Conservation (phyloP, 1,140 invertebrate genomes). For the Megathymus violae region DNA sequence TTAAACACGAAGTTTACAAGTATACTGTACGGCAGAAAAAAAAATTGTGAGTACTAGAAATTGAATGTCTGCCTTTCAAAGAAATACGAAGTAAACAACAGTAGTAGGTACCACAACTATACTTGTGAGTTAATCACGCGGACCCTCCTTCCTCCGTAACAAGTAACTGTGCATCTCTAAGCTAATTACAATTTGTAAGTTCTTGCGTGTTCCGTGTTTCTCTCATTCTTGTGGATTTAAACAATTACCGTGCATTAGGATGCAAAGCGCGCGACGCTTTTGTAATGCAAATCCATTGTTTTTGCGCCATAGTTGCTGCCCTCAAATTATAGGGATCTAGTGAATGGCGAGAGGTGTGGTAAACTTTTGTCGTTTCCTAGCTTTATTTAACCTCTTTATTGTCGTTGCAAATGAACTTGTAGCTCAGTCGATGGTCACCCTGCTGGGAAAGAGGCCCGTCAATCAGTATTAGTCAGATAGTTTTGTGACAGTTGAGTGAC, state of each 20-base stretch:
- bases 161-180: neutral
- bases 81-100: neutral
- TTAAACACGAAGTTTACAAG: no score
- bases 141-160: neutral
- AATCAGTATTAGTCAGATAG: no score
- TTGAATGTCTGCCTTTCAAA: neutral
- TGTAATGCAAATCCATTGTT: constrained; percentile 60
- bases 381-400: no score
- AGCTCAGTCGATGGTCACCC: no score
- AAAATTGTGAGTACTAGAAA: no score
- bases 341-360: neutral
- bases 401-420: no score
- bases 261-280: constrained; percentile 47
- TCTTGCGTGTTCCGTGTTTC: constrained; percentile 26
- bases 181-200: constrained; percentile 1
- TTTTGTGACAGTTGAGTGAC: no score
- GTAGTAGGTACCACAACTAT: neutral
- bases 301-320: constrained; percentile 33
- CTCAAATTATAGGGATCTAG: neutral
- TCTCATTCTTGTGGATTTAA: constrained; percentile 66
- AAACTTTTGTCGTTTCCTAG: neutral
- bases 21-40: no score
- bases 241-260: constrained; percentile 69
- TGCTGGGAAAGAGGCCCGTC: no score
- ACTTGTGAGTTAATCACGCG: constrained; percentile 1